Evolutionary conservation across 2,113 vertebrate species (phyloP).

Genomic region (Bubo scandiacus): DNA sequence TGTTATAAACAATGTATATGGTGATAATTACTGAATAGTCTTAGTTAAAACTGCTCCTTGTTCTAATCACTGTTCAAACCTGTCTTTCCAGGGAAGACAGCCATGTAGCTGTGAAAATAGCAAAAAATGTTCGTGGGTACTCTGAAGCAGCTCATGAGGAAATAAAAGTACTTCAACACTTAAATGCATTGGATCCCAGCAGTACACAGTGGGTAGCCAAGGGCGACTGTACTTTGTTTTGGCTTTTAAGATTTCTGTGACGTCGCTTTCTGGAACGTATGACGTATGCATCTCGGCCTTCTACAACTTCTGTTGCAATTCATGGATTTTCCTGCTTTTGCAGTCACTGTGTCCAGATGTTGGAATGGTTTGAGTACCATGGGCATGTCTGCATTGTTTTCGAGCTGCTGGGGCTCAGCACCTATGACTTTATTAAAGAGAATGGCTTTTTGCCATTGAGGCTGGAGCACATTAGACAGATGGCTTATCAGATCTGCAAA

Average conservation of each 20-base stretch:
- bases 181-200: slow-evolving; percentile 78
- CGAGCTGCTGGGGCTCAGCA: slow-evolving; percentile 90
- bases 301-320: neutral
- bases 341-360: slow-evolving; percentile 85
- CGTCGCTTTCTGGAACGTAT: rapidly evolving
- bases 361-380: slow-evolving; percentile 89
- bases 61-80: neutral
- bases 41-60: neutral
- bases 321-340: neutral
- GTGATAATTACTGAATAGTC: neutral
- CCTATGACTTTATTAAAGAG: slow-evolving; percentile 91
- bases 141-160: slow-evolving; percentile 85
- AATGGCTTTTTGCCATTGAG: slow-evolving; percentile 88
- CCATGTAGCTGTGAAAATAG: slow-evolving; percentile 89
- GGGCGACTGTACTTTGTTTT: neutral
- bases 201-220: slow-evolving; percentile 64
- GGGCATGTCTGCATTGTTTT: slow-evolving; percentile 87
- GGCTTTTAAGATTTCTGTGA: neutral
- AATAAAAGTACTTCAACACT: slow-evolving; percentile 83
- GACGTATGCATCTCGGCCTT: rapidly evolving
- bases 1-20: neutral
- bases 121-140: slow-evolving; percentile 87
- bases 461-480: slow-evolving; percentile 85
- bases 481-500: slow-evolving; percentile 86
- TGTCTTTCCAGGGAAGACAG: slow-evolving; percentile 64